Base-by-base conservation (phyloP, 2,113 vertebrate genomes). In the Pseudois nayaur region DNA sequence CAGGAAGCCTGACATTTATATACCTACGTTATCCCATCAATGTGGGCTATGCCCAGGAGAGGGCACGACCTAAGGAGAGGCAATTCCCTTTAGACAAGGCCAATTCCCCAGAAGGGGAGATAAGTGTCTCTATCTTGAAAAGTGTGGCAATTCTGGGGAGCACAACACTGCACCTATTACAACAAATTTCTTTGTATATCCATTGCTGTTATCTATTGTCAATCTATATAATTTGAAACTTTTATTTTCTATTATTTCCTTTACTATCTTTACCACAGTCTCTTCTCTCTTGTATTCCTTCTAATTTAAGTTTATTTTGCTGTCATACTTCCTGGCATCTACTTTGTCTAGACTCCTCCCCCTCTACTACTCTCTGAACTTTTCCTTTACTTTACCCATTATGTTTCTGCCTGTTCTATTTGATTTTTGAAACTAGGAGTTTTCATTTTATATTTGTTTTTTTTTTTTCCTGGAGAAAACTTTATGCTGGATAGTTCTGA, bases 221-320 rank as follows among this genome's bases (percentile, higher is more conserved):
- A 74, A 52, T 60, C 60, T 62, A 21, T 76, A 36, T 74, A 55
- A 45, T 83, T 81, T 82, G 10, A 52, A n/a, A 74, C 52, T 40
- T 55, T 89, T 82, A 31, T 76, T 57, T 43, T 84, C 48, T 76
- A 21, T 76, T 89, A 71, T 81, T 81, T 81, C 21, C 71, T 29
- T 85, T 86, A 86, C 87, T 33, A 3, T 86, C 55, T 85, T 52
- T 87, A 91, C 16, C 54, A 27, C 9, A 62, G 21, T 87, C 54
- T 95, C 57, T 79, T 55, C 31, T 89, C 3, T 59, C 29, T 67
- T 90, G 57, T 64, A 96, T 78, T 90, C 52, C 36, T 87, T 67
- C 59, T 50, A 94, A 52, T 14, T 83, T 91, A 76, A 45, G 27
- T 83, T 91, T 85, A 84, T 91, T 95, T 97, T 94, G 23, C 74